Evolutionary conservation across 1,140 invertebrate genomes (phyloP), one percentile per base, ranked within the genome.

Genomic region (Aphaenogaster ashmeadi): DNA sequence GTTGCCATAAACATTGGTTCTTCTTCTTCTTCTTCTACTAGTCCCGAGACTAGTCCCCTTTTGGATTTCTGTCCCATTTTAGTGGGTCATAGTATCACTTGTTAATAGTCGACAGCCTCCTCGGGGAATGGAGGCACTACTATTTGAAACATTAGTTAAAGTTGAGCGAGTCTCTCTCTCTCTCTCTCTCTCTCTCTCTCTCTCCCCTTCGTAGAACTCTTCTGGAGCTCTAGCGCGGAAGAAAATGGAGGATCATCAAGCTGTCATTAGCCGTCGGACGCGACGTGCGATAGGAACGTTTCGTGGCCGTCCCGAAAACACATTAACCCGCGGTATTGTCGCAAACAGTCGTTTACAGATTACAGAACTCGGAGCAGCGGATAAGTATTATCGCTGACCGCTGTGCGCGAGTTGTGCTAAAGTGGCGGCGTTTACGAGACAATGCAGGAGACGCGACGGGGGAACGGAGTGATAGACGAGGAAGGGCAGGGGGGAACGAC

Each of bases 371-470:
- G 41, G 13, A 47, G 18, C 52, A 21, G 21, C 67, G 67, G 41
- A 83, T 60, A 75, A 84, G 69, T 47, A 36, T 75, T 84, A 62
- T 75, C 69, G 69, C 80, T n/a, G 69, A 36, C 41, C 69, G 54
- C 27, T 27, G 27, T 27, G 67, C n/a, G 15, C 54, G 52, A 47
- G 80, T 83, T 44, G 50, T 33, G 77, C 27, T 21, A 18, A 75
- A 74, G 69, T 60, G 67, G 5, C 54, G 41, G 41, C 80, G 54
- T 84, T 84, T 62, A 74, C 67, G 54, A 62, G 69, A 75, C 80
- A 62, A 83, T 83, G 80, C 80, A 15, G 38, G 52, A 27, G 27
- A 74, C 67, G 7, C 5, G 27, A 18, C 3, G 13, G 1, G 13
- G 8, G 13, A 5, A 21, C 8, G 27, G 33, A 72, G 15, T 13